Base-by-base conservation (phyloP, 2,113 vertebrate genomes). In the Excalfactoria chinensis region DNA sequence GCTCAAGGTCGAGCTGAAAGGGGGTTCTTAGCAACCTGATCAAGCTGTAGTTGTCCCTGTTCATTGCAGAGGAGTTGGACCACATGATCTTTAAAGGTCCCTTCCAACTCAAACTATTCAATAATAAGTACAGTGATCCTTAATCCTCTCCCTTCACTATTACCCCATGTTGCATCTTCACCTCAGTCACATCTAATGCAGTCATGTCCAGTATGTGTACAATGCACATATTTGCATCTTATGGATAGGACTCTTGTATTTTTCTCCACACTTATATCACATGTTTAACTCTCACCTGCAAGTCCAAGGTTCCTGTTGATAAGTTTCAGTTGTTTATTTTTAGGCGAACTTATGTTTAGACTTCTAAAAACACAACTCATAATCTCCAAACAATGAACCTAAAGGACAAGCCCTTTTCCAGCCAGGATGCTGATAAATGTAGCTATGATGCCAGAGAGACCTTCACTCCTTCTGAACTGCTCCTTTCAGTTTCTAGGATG, bases 401-500 rank as follows among this genome's bases (percentile, higher is more conserved):
- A 34, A 85, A 86, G 75, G 51, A 41, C 83, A 35, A 41, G 22
- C 37, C 55, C 86, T 96, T 96, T 88, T 92, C 58, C 58, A 59
- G 44, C 66, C 73, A 92, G 73, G 84, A 44, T 84, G 62, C 86
- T 90, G 88, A 83, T 59, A 92, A 84, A 95, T 90, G 94, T 85
- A 78, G 37, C 51, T 80, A 56, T 60, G 76, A 74, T 76, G 84
- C 71, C 88, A 87, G 43, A 43, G 74, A 87, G 86, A 90, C 51
- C 94, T 93, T 87, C 86, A 46, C n/a, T 96, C 55, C 59, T 84
- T 5, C 32, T 92, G 89, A 95, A 93, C 86, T 92, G 86, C 77
- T 95, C 71, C 81, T 95, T 95, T 96, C 91, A 94, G 81, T 63
- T 67, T 32, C 93, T 77, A 64, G 69, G 78, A 96, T 92, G 93